Evolutionary conservation across 1,140 invertebrate species (phyloP).

Genomic region (Himalopsyche phryganea): DNA sequence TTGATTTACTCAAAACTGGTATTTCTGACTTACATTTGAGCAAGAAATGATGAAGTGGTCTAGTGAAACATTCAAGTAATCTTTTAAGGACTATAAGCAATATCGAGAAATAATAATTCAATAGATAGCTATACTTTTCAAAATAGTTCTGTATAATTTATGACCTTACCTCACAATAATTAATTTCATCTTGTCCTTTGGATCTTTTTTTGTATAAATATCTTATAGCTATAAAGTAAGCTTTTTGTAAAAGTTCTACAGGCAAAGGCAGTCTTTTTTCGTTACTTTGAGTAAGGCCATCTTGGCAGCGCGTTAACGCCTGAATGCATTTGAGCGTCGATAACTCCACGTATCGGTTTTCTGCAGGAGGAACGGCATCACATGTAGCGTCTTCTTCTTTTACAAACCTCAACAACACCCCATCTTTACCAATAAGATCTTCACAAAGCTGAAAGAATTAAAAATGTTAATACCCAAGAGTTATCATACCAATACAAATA

Average conservation of each 20-base stretch:
- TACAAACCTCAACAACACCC: conserved; percentile 17
- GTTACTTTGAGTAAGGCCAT: neutral
- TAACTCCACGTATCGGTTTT: conserved; percentile 9
- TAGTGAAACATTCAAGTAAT: too few species aligned
- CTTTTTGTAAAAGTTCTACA: conserved; percentile 10
- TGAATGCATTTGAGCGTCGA: conserved; percentile 23
- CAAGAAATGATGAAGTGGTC: too few species aligned
- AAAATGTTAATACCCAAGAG: neutral
- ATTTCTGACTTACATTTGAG: too few species aligned
- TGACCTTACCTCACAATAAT: conserved; percentile 28
- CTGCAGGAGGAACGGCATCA: neutral
- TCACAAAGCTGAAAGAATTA: conserved; percentile 22
- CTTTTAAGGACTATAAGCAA: too few species aligned
- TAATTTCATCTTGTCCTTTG: conserved; percentile 24
- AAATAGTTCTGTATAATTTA: too few species aligned
- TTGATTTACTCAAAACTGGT: too few species aligned
- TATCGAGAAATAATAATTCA: too few species aligned
- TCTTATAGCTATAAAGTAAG: conserved; percentile 1
- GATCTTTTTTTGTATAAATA: conserved; percentile 26
- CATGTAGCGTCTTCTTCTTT: conserved; percentile 2
- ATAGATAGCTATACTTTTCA: too few species aligned
- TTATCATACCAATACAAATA: neutral
- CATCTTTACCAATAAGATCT: conserved; percentile 23
- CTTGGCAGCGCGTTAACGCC: conserved; percentile 5
- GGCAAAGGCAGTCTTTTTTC: conserved; percentile 1